These are phyloP conservation scores for Sympetrum striolatum DNA, from an alignment of 2,888 invertebrate genomes.

Conservation along the genomic window DNA sequence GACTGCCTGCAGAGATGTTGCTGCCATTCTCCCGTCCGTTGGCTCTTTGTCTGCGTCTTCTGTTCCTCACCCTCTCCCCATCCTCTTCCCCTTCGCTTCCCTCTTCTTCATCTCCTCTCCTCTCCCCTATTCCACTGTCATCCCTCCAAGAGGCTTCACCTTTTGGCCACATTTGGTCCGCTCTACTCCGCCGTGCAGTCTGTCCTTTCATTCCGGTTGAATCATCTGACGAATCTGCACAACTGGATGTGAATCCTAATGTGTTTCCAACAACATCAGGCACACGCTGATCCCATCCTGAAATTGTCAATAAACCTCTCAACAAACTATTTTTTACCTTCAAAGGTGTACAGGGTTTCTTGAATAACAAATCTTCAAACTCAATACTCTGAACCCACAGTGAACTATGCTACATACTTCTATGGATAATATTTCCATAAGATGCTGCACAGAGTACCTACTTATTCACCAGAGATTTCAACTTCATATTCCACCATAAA, in stretches of 20 bases:
- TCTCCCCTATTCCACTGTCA: background rate
- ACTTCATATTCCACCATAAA: no score
- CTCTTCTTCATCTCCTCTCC: background rate
- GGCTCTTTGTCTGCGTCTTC: background rate
- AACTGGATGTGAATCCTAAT: background rate
- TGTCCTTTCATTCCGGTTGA: background rate
- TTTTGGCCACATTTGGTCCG: background rate
- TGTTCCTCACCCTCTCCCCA: background rate
- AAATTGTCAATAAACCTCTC: background rate
- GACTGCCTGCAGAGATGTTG: background rate
- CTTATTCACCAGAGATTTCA: no score
- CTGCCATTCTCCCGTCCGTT: constrained; percentile 3
- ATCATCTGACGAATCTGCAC: background rate
- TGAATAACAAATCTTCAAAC: no score
- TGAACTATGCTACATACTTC: no score
- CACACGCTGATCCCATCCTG: constrained; percentile 31
- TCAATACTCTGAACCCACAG: no score
- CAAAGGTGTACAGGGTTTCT: no score
- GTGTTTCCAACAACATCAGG: background rate
- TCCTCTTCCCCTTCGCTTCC: background rate
- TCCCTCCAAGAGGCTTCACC: constrained; percentile 8
- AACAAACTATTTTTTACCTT: no score
- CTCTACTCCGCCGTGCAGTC: background rate
- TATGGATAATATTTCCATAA: no score
- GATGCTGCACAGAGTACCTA: no score